Evolutionary conservation across 2,888 invertebrate species (phyloP).

Genomic region (Margaritifera margaritifera): DNA sequence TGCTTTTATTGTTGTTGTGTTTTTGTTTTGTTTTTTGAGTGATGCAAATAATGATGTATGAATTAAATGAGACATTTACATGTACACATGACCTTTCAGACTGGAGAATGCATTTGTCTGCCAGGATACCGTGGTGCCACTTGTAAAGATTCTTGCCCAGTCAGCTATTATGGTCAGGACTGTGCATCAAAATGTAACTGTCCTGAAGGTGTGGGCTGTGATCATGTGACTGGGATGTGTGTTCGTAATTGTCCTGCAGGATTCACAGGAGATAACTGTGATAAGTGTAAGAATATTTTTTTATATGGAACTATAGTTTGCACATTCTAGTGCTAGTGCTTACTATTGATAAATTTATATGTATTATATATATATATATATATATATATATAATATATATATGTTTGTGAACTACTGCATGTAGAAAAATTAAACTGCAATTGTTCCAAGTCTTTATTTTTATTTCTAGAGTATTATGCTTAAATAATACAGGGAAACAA

Average conservation of each 20-base stretch:
- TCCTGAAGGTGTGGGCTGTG: slow-evolving; percentile 58
- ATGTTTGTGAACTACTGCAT: too few species aligned
- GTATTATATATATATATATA: too few species aligned
- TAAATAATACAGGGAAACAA: too few species aligned
- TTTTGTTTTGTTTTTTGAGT: too few species aligned
- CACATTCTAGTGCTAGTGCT: too few species aligned
- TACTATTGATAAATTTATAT: too few species aligned
- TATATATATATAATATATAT: too few species aligned
- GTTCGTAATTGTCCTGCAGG: slow-evolving; percentile 68
- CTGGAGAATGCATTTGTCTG: slow-evolving; percentile 83
- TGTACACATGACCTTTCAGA: slow-evolving; percentile 67
- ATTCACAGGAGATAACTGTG: slow-evolving; percentile 56
- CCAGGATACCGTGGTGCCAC: slow-evolving; percentile 73
- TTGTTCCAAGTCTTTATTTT: too few species aligned
- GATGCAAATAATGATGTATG: neutral
- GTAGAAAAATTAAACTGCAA: too few species aligned
- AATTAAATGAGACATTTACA: neutral
- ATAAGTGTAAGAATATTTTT: slow-evolving; percentile 55
- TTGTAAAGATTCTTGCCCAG: slow-evolving; percentile 71
- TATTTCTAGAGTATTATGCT: too few species aligned
- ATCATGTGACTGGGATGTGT: slow-evolving; percentile 67
- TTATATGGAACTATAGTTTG: neutral
- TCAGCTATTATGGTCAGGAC: slow-evolving; percentile 62
- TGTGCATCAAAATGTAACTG: slow-evolving; percentile 66
- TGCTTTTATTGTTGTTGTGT: too few species aligned